A percentile compares a stretch with the other conserved stretches of the same genome.
Conservation (phyloP, 2,113 vertebrate species). For the Phainopepla nitens region DNA sequence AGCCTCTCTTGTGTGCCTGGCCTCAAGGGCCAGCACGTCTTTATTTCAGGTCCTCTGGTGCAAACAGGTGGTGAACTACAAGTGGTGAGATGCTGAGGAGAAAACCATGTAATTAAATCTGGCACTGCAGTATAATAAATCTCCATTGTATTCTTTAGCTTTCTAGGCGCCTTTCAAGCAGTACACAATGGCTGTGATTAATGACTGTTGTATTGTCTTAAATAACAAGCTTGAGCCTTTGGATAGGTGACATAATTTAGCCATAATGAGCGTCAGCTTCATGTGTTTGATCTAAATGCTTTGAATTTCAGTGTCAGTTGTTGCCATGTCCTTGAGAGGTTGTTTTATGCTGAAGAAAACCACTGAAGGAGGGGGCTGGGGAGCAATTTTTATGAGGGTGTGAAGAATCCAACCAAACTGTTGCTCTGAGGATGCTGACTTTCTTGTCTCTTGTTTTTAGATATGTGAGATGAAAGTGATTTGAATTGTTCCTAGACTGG, state of each 20-base stretch:
- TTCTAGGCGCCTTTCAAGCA: neutral
- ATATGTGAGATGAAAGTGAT: neutral
- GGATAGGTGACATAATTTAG: slow-evolving; percentile 43
- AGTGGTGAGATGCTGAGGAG: neutral
- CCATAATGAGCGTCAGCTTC: neutral
- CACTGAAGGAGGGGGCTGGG: neutral
- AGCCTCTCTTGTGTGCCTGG: neutral
- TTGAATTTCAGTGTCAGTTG: slow-evolving; percentile 6
- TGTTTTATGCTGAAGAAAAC: neutral
- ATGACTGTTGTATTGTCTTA: slow-evolving; percentile 41
- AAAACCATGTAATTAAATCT: slow-evolving; percentile 50
- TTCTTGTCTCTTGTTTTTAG: neutral
- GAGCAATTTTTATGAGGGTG: neutral
- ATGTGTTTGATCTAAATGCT: slow-evolving; percentile 2
- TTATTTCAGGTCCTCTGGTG: slow-evolving; percentile 17
- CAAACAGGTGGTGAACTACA: slow-evolving; percentile 55
- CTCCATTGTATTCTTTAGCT: neutral
- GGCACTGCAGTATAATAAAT: slow-evolving; percentile 22
- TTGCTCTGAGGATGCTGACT: neutral
- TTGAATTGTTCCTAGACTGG: neutral
- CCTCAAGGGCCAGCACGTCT: neutral
- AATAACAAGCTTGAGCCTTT: slow-evolving; percentile 33
- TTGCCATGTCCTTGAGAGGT: slow-evolving; percentile 49
- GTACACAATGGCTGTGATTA: slow-evolving; percentile 40
- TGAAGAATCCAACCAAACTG: slow-evolving; percentile 4